Evolutionary conservation across 2,113 vertebrate genomes (phyloP).

Genomic region (Hippocampus mohnikei): DNA sequence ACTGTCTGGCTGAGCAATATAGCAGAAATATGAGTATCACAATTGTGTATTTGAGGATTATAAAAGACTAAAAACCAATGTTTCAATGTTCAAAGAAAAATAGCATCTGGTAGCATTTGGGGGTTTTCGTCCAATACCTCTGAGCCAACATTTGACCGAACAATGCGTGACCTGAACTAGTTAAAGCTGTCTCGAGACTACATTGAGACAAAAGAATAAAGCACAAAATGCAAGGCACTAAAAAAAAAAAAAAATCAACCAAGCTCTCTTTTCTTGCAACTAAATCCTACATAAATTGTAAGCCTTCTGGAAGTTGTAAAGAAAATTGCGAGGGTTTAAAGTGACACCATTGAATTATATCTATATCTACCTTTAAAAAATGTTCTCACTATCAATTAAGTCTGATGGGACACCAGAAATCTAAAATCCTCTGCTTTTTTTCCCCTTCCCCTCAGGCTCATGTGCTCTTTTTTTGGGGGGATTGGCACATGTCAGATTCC

Average conservation of each 20-base stretch:
- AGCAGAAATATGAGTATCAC: too few relatives aligned
- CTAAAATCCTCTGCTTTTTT: constrained; percentile 36
- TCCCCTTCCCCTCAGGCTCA: constrained; percentile 8
- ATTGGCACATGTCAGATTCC: constrained; percentile 42
- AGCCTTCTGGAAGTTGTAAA: constrained; percentile 34
- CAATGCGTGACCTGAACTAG: not conserved
- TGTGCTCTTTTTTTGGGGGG: constrained; percentile 17
- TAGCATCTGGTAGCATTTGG: not conserved
- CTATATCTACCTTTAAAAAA: constrained; percentile 44
- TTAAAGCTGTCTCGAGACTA: not conserved
- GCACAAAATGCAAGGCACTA: not conserved
- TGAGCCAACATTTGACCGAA: not conserved
- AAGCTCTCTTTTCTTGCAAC: not conserved
- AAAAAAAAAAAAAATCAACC: not conserved
- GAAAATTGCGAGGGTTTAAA: constrained; percentile 59
- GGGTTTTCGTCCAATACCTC: not conserved
- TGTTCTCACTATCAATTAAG: constrained; percentile 46
- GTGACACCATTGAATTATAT: constrained; percentile 50
- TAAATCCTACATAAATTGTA: constrained; percentile 12
- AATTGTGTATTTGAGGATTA: too few relatives aligned
- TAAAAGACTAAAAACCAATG: too few relatives aligned
- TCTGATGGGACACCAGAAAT: constrained; percentile 58
- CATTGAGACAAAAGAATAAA: constrained; percentile 18
- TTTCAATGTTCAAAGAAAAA: not conserved
- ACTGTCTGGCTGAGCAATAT: too few relatives aligned